Evolutionary conservation across 2,797 vertebrate genomes (phyloP).

Genomic region (Chloroceryle amazona): DNA sequence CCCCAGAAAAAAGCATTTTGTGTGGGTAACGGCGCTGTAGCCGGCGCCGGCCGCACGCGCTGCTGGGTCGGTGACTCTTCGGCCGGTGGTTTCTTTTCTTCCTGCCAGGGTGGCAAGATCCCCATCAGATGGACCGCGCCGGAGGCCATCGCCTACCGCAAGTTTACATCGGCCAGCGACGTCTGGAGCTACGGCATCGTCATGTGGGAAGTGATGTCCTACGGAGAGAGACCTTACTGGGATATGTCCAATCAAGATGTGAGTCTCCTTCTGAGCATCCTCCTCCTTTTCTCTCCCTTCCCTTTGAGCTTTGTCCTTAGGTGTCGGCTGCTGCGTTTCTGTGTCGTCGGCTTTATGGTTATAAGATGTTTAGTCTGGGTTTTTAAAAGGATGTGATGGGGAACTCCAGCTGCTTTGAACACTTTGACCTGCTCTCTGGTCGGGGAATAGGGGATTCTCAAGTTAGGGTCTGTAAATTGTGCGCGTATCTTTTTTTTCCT

Average conservation of each 20-base stretch:
- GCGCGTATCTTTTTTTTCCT: not conserved
- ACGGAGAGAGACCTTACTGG: conserved; percentile 97
- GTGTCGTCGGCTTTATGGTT: not conserved
- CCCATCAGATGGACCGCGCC: conserved; percentile 98
- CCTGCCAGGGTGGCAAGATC: conserved; percentile 94
- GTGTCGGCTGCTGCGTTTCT: not conserved
- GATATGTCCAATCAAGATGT: conserved; percentile 99
- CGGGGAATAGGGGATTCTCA: not conserved
- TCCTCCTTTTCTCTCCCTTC: not conserved
- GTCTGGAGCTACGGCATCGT: conserved; percentile 99
- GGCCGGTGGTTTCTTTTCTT: not conserved
- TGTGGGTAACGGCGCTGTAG: not conserved
- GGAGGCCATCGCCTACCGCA: conserved; percentile 97
- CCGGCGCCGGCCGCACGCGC: not conserved
- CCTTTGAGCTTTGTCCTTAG: not conserved
- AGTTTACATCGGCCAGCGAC: conserved; percentile 96
- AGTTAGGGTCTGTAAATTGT: not conserved
- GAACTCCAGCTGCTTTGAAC: not conserved
- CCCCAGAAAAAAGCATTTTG: not conserved
- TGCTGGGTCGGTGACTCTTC: not conserved
- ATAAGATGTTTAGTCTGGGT: not conserved
- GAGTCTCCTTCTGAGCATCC: conserved; percentile 73
- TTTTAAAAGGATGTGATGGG: not conserved
- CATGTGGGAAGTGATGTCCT: conserved; percentile 99
- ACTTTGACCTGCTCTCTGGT: not conserved